These are phyloP conservation scores for Acleris sparsana DNA, from an alignment of 2,888 invertebrate species.

Conservation along the genomic window DNA sequence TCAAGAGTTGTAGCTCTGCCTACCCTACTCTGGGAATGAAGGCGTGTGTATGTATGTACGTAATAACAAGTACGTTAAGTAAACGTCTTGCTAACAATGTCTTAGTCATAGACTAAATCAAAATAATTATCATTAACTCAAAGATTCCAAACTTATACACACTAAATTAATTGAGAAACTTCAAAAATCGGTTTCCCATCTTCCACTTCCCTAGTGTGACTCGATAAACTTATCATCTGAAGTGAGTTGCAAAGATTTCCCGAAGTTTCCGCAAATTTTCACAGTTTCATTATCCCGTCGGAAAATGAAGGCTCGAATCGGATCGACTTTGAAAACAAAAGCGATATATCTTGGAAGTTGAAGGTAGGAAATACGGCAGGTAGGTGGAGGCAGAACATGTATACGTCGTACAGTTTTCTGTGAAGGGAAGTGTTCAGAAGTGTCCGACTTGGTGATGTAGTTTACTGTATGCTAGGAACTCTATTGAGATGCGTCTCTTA, in stretches of 20 bases:
- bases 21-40: too few relatives aligned
- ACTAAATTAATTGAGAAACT: slow-evolving; percentile 12
- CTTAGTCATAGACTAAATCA: not conserved
- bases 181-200: slow-evolving; percentile 25
- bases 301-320: slow-evolving; percentile 55
- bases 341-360: slow-evolving; percentile 65
- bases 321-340: slow-evolving; percentile 66
- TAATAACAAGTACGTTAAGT: too few relatives aligned
- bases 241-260: slow-evolving; percentile 48
- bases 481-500: too few relatives aligned
- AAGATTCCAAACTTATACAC: not conserved
- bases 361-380: slow-evolving; percentile 26
- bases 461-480: too few relatives aligned
- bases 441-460: too few relatives aligned
- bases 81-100: not conserved
- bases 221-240: slow-evolving; percentile 39
- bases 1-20: too few relatives aligned
- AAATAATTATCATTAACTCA: not conserved
- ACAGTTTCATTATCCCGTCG: slow-evolving; percentile 56
- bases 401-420: not conserved
- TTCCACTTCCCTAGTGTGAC: slow-evolving; percentile 23
- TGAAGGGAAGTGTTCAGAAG: not conserved
- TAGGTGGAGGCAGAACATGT: slow-evolving; percentile 8
- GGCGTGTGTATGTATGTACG: too few relatives aligned
- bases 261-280: slow-evolving; percentile 42